Percentiles rank a stretch among this genome's conserved stretches.
phyloP scores from a whole-genome alignment of 53 echinoderm and acorn worm genomes.

The Actinopyga echinites region DNA sequence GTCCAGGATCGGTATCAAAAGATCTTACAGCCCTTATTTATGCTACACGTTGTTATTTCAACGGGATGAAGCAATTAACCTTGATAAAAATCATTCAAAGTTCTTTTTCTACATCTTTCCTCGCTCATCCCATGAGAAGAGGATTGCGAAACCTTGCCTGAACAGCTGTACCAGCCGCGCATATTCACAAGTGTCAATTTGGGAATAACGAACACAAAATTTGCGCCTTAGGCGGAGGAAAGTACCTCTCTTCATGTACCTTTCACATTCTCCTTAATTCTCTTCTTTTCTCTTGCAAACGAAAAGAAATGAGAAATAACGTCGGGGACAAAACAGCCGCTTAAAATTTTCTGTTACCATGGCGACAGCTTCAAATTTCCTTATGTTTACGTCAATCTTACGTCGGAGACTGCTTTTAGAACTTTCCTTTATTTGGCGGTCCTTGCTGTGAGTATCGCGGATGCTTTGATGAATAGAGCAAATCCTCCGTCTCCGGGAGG shows the following conservation, averaged over 20 bases:
- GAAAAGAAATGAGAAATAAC: conserved; percentile 2
- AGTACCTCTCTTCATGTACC: conserved; percentile 11
- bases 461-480: not conserved
- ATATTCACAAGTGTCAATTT: not conserved
- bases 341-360: conserved; percentile 5
- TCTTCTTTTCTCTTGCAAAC: not conserved
- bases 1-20: too few relatives aligned
- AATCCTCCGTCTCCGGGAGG: not conserved
- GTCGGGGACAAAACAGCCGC: conserved; percentile 20
- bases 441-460: not conserved
- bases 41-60: too few relatives aligned
- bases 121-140: too few relatives aligned
- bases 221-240: not conserved
- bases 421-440: conserved; percentile 3
- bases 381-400: conserved; percentile 31
- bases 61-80: too few relatives aligned
- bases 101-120: too few relatives aligned
- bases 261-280: not conserved
- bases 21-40: too few relatives aligned
- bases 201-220: conserved; percentile 3
- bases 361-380: conserved; percentile 36
- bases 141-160: too few relatives aligned
- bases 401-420: conserved; percentile 14
- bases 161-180: not conserved
- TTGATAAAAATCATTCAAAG: too few relatives aligned